A percentile compares a stretch with the other conserved stretches of the same genome.
These are phyloP conservation scores for Caenorhabditis sp. DNA, from an alignment of 2,888 invertebrate species.

Conservation along the genomic window DNA sequence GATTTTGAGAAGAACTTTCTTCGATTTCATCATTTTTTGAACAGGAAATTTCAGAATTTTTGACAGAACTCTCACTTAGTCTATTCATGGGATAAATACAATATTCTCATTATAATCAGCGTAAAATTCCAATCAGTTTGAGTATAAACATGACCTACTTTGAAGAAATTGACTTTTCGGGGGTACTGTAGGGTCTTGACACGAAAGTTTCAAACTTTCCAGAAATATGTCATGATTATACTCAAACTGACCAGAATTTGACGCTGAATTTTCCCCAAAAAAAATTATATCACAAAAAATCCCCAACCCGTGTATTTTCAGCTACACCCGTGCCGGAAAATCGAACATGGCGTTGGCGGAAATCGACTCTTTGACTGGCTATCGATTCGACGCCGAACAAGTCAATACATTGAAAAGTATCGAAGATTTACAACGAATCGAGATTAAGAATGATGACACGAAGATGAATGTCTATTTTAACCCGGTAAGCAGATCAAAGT, in stretches of 20 bases:
- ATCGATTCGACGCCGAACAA: constrained; percentile 55
- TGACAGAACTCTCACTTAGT: too few species aligned
- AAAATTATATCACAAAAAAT: too few species aligned
- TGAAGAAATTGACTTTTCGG: not conserved
- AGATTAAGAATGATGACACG: constrained; percentile 71
- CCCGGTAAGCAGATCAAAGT: too few species aligned
- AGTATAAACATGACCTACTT: not conserved
- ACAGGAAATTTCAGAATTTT: too few species aligned
- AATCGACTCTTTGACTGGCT: constrained; percentile 63
- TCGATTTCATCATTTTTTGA: too few species aligned
- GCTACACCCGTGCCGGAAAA: constrained; percentile 64
- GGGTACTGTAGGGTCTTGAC: not conserved
- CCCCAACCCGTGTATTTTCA: constrained; percentile 42
- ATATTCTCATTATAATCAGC: constrained; percentile 1
- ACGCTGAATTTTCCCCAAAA: too few species aligned
- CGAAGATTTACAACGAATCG: constrained; percentile 71
- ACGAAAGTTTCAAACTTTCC: not conserved
- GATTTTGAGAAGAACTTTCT: too few species aligned
- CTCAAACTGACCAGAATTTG: not conserved
- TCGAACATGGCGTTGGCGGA: constrained; percentile 73
- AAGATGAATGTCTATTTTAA: constrained; percentile 73
- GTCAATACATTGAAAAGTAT: constrained; percentile 43
- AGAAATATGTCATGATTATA: not conserved
- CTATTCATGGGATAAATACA: too few species aligned
- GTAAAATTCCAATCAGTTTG: not conserved